These are phyloP conservation scores for Aphrophora alni DNA, from an alignment of 2,888 invertebrate species.

Conservation along the genomic window DNA sequence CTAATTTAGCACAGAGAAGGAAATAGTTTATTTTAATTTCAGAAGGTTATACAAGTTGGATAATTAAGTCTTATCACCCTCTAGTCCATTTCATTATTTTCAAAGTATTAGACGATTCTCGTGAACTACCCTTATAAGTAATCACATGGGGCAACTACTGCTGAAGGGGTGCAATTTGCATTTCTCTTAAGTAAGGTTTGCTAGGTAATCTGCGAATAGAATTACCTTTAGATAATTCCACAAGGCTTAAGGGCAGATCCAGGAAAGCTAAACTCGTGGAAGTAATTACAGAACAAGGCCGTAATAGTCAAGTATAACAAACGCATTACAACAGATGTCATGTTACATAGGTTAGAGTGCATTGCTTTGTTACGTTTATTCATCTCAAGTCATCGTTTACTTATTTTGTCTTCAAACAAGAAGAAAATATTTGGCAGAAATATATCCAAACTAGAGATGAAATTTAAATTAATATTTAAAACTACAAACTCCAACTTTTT, in stretches of 20 bases:
- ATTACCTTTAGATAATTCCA: conserved; percentile 6
- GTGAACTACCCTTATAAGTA: neutral
- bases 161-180: conserved; percentile 2
- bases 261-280: neutral
- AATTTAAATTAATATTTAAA: too few species aligned
- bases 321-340: neutral
- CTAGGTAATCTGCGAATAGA: conserved; percentile 6
- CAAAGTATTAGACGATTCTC: neutral
- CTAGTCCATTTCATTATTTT: neutral
- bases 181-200: conserved; percentile 6
- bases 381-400: too few species aligned
- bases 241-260: neutral
- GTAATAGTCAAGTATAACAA: neutral
- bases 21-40: neutral
- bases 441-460: too few species aligned
- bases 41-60: neutral
- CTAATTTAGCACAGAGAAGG: too few species aligned
- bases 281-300: neutral
- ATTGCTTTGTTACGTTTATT: too few species aligned
- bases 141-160: neutral
- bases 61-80: neutral
- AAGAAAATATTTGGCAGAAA: too few species aligned
- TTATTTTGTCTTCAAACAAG: too few species aligned
- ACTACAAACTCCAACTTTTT: too few species aligned
- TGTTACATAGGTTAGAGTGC: too few species aligned